Conservation (phyloP, 1,140 invertebrate species). For the Radopholus similis region DNA sequence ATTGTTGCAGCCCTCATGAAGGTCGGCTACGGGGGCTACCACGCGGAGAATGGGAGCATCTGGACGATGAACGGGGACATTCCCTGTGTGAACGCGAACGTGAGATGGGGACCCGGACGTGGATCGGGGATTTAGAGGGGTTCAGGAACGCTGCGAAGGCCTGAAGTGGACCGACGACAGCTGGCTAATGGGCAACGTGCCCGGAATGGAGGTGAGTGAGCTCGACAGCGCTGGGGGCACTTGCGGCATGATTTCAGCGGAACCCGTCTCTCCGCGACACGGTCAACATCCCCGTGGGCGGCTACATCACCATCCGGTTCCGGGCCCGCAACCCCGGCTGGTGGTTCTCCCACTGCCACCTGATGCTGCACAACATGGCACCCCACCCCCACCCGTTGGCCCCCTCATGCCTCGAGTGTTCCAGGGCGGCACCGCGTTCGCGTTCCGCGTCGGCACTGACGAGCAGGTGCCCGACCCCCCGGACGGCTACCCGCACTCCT, state of each 20-base stretch:
- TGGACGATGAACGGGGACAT: constrained; percentile 40
- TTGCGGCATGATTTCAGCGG: background rate
- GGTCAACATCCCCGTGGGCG: constrained; percentile 45
- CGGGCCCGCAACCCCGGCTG: constrained; percentile 44
- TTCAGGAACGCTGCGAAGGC: constrained; percentile 25
- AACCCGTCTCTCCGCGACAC: constrained; percentile 49
- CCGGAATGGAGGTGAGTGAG: constrained; percentile 28
- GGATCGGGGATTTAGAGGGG: background rate
- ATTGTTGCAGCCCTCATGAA: too few species aligned
- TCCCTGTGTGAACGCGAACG: constrained; percentile 34
- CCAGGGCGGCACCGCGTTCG: constrained; percentile 55
- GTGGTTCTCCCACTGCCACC: constrained; percentile 51
- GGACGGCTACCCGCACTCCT: constrained; percentile 38
- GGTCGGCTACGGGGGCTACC: constrained; percentile 47
- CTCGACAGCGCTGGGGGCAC: background rate
- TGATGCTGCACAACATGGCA: constrained; percentile 39
- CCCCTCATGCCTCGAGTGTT: constrained; percentile 38
- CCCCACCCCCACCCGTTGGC: background rate
- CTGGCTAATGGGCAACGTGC: constrained; percentile 41
- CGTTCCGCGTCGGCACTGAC: constrained; percentile 42
- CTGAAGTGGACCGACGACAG: constrained; percentile 39
- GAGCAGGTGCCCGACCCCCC: constrained; percentile 43
- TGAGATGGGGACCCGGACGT: constrained; percentile 11
- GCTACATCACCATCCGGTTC: constrained; percentile 47
- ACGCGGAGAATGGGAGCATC: constrained; percentile 35